Percentiles rank a stretch among this genome's conserved stretches.
phyloP scores from a whole-genome alignment of 2,113 vertebrate species.

The Martes martes region DNA sequence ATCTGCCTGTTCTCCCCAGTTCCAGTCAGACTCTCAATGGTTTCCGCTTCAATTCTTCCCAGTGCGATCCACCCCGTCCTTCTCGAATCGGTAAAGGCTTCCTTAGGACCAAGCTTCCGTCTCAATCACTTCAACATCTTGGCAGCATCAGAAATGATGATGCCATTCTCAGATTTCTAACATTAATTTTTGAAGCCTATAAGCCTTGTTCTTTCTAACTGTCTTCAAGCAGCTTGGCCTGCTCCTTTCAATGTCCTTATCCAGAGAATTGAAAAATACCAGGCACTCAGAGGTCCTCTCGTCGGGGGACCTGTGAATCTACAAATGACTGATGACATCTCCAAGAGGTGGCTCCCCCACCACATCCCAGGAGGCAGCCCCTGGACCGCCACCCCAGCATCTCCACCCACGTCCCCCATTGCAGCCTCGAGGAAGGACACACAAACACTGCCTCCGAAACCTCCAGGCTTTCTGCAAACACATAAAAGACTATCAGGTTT shows the following conservation, averaged over 20 bases:
- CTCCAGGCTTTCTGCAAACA: neutral
- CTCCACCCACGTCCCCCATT: accelerated
- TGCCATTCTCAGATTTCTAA: accelerated
- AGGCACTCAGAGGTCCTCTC: neutral
- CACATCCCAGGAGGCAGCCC: neutral
- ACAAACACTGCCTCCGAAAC: neutral
- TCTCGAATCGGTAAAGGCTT: neutral
- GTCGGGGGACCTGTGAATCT: accelerated
- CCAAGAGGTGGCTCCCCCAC: neutral
- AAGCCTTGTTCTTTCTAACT: neutral
- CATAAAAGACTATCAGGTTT: neutral
- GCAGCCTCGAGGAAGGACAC: neutral
- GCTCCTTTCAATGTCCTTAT: neutral
- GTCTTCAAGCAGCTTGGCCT: neutral
- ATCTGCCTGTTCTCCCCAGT: neutral
- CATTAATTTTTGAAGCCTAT: neutral
- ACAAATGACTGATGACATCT: neutral
- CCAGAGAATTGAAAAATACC: neutral
- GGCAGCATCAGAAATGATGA: neutral
- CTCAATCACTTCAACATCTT: neutral
- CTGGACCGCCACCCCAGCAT: neutral
- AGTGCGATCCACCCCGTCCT: neutral
- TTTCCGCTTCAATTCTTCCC: neutral
- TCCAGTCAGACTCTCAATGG: neutral
- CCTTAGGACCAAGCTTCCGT: neutral